These are phyloP conservation scores for Trachymyrmex cornetzi DNA, from an alignment of 1,140 invertebrate species.

Conservation along the genomic window DNA sequence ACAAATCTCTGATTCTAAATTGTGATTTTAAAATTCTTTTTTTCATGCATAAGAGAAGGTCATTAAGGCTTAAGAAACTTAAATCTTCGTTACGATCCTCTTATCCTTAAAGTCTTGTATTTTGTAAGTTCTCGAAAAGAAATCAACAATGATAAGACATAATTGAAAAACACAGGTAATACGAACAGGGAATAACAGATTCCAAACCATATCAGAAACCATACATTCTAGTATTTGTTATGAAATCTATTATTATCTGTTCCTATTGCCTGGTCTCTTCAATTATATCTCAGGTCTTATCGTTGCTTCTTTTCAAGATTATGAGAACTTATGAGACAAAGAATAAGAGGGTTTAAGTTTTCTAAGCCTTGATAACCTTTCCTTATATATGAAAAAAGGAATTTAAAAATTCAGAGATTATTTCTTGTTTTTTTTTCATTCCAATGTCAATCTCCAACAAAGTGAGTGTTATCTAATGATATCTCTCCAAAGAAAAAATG, in stretches of 20 bases:
- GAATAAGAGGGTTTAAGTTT: not conserved
- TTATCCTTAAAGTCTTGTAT: not conserved
- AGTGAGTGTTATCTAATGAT: slow-evolving; percentile 41
- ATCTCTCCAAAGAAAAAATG: not conserved
- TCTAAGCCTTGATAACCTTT: not conserved
- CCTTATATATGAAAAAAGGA: not conserved
- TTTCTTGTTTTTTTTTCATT: not conserved
- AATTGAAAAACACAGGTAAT: too few relatives aligned
- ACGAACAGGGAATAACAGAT: too few relatives aligned
- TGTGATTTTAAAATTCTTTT: not conserved
- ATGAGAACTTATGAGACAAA: not conserved
- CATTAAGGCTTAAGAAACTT: not conserved
- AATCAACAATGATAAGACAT: too few relatives aligned
- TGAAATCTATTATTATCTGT: too few relatives aligned
- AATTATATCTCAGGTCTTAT: too few relatives aligned
- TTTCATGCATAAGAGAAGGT: not conserved
- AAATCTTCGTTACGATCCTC: not conserved
- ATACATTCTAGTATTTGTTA: too few relatives aligned
- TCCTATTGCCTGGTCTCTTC: too few relatives aligned
- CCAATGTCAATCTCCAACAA: not conserved
- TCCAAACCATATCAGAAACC: too few relatives aligned
- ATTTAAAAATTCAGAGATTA: not conserved
- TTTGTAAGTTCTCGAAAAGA: not conserved
- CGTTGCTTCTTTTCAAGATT: not conserved
- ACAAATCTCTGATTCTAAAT: too few relatives aligned